Percentiles rank a stretch among this genome's conserved stretches.
Conservation (phyloP, 2,797 vertebrate species). For the Xerus rutilus region DNA sequence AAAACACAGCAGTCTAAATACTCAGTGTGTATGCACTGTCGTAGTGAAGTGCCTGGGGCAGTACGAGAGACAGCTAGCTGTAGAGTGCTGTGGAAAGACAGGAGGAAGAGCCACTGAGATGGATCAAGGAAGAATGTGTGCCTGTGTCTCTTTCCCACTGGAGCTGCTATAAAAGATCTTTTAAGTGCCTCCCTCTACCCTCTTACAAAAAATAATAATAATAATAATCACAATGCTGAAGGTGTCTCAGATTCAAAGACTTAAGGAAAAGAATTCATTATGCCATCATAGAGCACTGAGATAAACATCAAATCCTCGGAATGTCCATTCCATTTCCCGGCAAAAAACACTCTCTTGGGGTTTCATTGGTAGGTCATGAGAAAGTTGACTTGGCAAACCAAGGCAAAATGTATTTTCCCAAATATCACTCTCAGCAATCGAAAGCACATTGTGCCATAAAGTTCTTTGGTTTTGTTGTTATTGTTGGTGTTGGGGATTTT, state of each 20-base stretch:
- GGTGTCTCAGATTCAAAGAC: neutral
- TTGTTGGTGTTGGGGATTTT: slow-evolving; percentile 29
- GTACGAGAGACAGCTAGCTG: neutral
- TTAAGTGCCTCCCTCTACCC: neutral
- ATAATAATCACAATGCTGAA: neutral
- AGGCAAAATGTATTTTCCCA: neutral
- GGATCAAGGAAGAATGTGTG: neutral
- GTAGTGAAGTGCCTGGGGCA: neutral
- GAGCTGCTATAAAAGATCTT: neutral
- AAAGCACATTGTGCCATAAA: neutral
- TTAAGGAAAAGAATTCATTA: neutral
- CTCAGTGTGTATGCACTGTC: rapidly evolving
- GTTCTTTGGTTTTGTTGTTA: neutral
- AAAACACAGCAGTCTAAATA: neutral
- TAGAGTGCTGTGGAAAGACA: neutral
- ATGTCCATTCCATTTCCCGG: neutral
- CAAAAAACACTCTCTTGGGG: neutral
- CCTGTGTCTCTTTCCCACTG: neutral
- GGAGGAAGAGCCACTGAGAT: neutral
- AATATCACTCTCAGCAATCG: neutral
- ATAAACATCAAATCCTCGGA: neutral
- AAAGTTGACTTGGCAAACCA: neutral
- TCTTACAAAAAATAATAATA: neutral
- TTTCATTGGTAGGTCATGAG: neutral
- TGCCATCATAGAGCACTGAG: neutral